phyloP scores from a whole-genome alignment of 2,797 vertebrate genomes.

The Meda fulgida region DNA sequence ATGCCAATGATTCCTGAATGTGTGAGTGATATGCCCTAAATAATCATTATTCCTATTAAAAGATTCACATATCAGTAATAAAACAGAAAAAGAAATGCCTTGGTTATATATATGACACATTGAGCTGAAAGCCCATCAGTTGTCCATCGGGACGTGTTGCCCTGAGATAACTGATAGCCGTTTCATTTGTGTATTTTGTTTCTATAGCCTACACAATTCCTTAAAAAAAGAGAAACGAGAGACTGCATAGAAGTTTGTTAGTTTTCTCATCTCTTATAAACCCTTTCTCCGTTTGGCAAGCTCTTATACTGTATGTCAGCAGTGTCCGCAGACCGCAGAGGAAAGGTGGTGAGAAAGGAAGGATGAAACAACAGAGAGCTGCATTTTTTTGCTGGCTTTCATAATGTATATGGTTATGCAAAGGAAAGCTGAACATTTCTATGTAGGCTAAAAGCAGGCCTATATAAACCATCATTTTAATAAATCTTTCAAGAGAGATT shows the following conservation, averaged over 20 bases:
- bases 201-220: neutral
- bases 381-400: constrained; percentile 3
- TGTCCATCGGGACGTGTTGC: neutral
- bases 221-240: too few species aligned
- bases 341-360: constrained; percentile 73
- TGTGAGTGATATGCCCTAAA: neutral
- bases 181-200: neutral
- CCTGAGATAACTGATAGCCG: neutral
- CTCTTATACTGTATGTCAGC: constrained; percentile 12
- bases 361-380: constrained; percentile 57
- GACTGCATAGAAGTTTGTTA: neutral
- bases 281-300: neutral
- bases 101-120: neutral
- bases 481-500: neutral
- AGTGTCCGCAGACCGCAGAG: constrained; percentile 81
- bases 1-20: neutral
- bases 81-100: neutral
- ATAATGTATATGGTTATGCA: too few species aligned
- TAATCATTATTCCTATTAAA: neutral
- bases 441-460: neutral
- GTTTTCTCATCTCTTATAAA: neutral
- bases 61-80: neutral
- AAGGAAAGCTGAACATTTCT: neutral
- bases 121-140: neutral
- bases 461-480: neutral